Percentiles rank a stretch among this genome's conserved stretches.
phyloP scores from a whole-genome alignment of 2,113 vertebrate genomes.

The Leptobrachium ailaonicum region DNA sequence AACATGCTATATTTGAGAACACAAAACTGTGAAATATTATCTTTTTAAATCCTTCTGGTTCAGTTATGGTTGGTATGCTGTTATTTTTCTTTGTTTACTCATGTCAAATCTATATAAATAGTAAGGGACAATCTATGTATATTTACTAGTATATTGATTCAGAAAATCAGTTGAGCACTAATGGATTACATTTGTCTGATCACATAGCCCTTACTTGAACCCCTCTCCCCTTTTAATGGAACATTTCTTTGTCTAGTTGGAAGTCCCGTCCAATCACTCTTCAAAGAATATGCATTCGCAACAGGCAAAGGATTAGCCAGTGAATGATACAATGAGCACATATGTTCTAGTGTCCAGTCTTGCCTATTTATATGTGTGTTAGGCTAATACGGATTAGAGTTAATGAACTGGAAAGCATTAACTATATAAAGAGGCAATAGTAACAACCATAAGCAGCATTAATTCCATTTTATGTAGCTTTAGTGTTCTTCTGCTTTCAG shows the following conservation, averaged over 20 bases:
- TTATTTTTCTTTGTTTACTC: not conserved
- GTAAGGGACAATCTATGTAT: constrained; percentile 55
- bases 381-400: constrained; percentile 90
- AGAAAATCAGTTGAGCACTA: constrained; percentile 63
- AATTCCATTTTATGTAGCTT: constrained; percentile 88
- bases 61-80: too few species aligned
- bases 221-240: constrained; percentile 58
- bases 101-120: constrained; percentile 62
- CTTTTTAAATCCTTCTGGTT: too few species aligned
- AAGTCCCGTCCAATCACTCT: constrained; percentile 54
- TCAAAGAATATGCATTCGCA: constrained; percentile 61
- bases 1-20: too few species aligned
- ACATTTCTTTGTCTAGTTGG: constrained; percentile 51
- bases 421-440: constrained; percentile 86
- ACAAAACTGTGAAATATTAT: too few species aligned
- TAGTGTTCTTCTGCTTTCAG: constrained; percentile 70
- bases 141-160: constrained; percentile 61
- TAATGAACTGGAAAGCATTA: constrained; percentile 99
- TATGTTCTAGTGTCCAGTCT: constrained; percentile 78
- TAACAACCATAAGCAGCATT: constrained; percentile 83
- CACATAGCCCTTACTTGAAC: constrained; percentile 24
- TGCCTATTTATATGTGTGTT: constrained; percentile 83
- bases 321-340: constrained; percentile 84
- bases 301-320: constrained; percentile 78
- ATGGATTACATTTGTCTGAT: constrained; percentile 40